Conservation (phyloP, 2,888 invertebrate species). For the Ophion ventricosus region DNA sequence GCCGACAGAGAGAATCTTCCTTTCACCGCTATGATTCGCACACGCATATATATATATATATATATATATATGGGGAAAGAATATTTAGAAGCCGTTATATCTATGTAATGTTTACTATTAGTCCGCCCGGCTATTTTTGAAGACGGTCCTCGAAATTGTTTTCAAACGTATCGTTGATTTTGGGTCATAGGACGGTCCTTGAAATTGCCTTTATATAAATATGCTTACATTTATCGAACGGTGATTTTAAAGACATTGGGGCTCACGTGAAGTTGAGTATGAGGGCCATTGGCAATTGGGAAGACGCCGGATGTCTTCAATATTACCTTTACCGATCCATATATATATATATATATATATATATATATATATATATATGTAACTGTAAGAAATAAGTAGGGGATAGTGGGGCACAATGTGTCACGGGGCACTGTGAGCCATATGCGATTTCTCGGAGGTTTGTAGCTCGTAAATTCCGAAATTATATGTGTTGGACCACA, state of each 20-base stretch:
- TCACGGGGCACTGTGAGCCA: too few species aligned
- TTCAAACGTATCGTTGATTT: not conserved
- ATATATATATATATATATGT: not conserved
- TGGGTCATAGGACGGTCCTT: not conserved
- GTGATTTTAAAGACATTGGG: not conserved
- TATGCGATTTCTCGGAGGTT: too few species aligned
- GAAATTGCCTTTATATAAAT: not conserved
- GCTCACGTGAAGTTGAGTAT: not conserved
- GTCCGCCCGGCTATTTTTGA: not conserved
- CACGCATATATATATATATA: not conserved
- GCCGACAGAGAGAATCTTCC: conserved; percentile 56
- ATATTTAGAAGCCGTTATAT: not conserved
- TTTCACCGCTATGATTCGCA: conserved; percentile 50
- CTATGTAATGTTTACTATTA: not conserved
- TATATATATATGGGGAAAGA: not conserved
- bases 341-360: not conserved
- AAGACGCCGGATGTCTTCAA: not conserved
- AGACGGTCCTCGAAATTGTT: not conserved
- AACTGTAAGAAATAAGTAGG: not conserved
- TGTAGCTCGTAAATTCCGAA: too few species aligned
- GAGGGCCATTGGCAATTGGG: not conserved
- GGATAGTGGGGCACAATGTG: too few species aligned
- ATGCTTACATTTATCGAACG: not conserved
- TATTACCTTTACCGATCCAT: not conserved
- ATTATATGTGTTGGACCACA: too few species aligned